These are phyloP conservation scores for Aleiodes testaceus DNA, from an alignment of 2,888 invertebrate species.

Conservation along the genomic window DNA sequence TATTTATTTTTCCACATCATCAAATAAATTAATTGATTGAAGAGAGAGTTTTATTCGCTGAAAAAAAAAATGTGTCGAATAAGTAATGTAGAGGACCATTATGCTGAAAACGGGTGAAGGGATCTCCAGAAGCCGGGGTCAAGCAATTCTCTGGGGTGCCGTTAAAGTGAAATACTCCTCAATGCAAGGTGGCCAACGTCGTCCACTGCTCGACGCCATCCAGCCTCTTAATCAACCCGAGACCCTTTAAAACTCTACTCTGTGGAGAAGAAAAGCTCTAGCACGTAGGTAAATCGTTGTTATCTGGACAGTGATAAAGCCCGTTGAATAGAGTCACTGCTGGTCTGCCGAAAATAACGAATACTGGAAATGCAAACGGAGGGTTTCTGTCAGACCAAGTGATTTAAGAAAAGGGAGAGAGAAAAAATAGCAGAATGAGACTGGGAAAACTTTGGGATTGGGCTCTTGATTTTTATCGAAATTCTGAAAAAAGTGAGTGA, in stretches of 20 bases:
- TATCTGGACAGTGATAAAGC: slow-evolving; percentile 74
- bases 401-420: slow-evolving; percentile 38
- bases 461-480: neutral
- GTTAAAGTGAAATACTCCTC: slow-evolving; percentile 73
- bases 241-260: slow-evolving; percentile 40
- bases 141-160: slow-evolving; percentile 72
- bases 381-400: slow-evolving; percentile 27
- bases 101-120: slow-evolving; percentile 71
- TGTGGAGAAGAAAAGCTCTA: slow-evolving; percentile 43
- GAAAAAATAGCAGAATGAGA: slow-evolving; percentile 38
- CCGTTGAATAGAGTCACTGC: slow-evolving; percentile 68
- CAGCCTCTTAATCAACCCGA: slow-evolving; percentile 45
- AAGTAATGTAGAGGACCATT: slow-evolving; percentile 73
- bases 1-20: neutral
- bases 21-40: neutral
- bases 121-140: slow-evolving; percentile 66
- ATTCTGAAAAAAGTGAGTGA: too few relatives aligned
- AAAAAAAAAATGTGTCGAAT: slow-evolving; percentile 59
- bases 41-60: neutral
- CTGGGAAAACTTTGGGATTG: slow-evolving; percentile 33
- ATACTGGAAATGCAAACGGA: slow-evolving; percentile 41
- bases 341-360: slow-evolving; percentile 52
- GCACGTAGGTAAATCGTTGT: slow-evolving; percentile 73
- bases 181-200: slow-evolving; percentile 71
- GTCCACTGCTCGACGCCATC: slow-evolving; percentile 50